Evolutionary conservation across 2,797 vertebrate genomes (phyloP), one percentile per base, ranked within the genome.

Genomic region (Chloroceryle amazona): DNA sequence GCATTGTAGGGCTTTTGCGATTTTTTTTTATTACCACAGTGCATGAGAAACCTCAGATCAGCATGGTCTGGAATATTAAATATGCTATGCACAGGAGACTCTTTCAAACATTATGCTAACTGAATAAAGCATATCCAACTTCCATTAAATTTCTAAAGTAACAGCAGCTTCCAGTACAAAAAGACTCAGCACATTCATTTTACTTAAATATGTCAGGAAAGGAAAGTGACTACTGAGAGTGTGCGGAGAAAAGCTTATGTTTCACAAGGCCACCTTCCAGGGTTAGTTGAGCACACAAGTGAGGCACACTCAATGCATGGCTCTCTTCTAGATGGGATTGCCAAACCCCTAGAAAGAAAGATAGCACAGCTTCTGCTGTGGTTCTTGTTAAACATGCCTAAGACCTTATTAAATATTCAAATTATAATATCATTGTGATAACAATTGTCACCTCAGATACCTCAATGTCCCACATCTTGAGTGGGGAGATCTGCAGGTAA

Each of bases 231-330:
- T 58, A 35, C 6, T 20, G n/a, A 81, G 46, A 74, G 3, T 13
- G 4, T 22, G 8, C 8, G 78, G 41, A 51, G 37, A 78, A 65
- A 81, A 13, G 6, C 1, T 0, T 0, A 7, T 35, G 3, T 31
- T 76, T 54, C 46, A n/a, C 62, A 81, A 84, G 39, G n/a, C 17
- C 11, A 23, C 3, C 44, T 65, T 52, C 33, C 28, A 47, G n/a
- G 6, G 14, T 33, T n/a, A 78, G 6, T 21, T 79, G 72, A 81
- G 37, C 0, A 0, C 42, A 25, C 13, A 8, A 3, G 11, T n/a
- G 16, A 86, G 51, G 6, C 16, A 29, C 5, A 3, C 15, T 29
- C 6, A 42, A 37, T 44, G 12, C 2, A 4, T 35, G 49, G 8
- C 1, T 81, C 61, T 75, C 70, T 52, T 63, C 63, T 16, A 84